Base-by-base conservation (phyloP, 2,113 vertebrate genomes). In the Microcebus ravelobensis region DNA sequence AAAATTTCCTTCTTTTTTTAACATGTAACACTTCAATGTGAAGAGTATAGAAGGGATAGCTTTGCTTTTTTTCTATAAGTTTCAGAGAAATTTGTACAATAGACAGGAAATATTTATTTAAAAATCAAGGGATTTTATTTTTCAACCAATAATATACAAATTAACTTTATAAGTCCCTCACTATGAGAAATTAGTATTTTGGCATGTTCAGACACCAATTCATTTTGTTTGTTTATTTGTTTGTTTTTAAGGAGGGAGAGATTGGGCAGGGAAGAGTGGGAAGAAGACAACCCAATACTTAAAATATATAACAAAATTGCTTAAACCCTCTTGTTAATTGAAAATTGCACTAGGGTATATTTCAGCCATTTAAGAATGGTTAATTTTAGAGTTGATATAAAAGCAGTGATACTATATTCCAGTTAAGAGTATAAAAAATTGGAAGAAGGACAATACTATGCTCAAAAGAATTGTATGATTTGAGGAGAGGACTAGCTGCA, bases 1-100 rank as follows among this genome's bases (percentile, higher is more conserved):
- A 91, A 59, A 4, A 94, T 95, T 96, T 52, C 39, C 52, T 95
- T 63, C 15, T 82, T 13, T 73, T 92, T 86, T 91, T 96, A 88
- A 81, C 61, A 97, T 94, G 59, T 21, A 92, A n/a, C 42, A 87
- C 15, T 96, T 71, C 67, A 97, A 96, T 94, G n/a, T 96, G 76
- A 83, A 96, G 52, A 92, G 9, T 79, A 48, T 52, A 95, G 61
- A 11, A 82, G 11, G 55, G 8, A 57, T 2, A 6, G 8, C 50
- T 96, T 96, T 96, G 52, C 1, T 63, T 91, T 93, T 90, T 87
- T 73, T 48, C n/a, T 88, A 0, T 71, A 97, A 96, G 50, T 71
- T 96, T 91, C 94, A 27, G 86, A 97, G 67, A 87, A 97, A 97
- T 96, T 45, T 76, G 18, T 90, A 97, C 25, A 97, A 89, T 52